Base-by-base conservation (phyloP, 2,888 invertebrate species). In the Oeneis ivallda region DNA sequence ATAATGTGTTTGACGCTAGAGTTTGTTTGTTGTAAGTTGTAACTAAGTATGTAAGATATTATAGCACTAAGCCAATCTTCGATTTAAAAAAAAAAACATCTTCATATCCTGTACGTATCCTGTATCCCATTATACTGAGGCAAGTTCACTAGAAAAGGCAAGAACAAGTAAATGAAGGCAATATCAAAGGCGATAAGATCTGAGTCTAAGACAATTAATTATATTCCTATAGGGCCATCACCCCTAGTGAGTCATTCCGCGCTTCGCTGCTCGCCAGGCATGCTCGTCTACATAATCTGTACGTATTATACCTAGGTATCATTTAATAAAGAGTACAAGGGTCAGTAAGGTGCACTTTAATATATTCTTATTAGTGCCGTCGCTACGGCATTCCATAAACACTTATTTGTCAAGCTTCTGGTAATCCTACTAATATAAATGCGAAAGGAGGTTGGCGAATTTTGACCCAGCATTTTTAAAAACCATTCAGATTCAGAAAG, bases 141-240 rank as follows among this genome's bases (percentile, higher is more conserved):
- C 26, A 5, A 19, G 49, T 50, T 50, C 49, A 26, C 54, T 54
- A 54, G 54, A 37, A 54, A 54, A 54, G 54, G 54, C 54, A 54
- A 54, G 45, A 60, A 50, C 37, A 60, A 50, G 50, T 60, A 50
- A 39, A 39, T 39, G 60, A 39, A 50, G 50, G 60, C 50, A 3
- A 39, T 50, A 60, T 60, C 60, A 60, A 60, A 60, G 50, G 10
- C 62, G 67, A 69, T 69, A 65, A 65, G 49, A 67, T 69, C 67
- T 58, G 9, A 34, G 47, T 37, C n/a, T 62, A 61, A 65, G 67
- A 71, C 69, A 72, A 72, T 70, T 72, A 71, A 73, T 73, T 72
- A 71, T 72, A 70, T 67, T 71, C 64, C 66, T 70, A 71, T 71
- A 71, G 66, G 69, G 73, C 69, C 73, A 72, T 71, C 71, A 69